These are phyloP conservation scores for Sebastes fasciatus DNA, from an alignment of 2,113 vertebrate genomes.

Conservation along the genomic window DNA sequence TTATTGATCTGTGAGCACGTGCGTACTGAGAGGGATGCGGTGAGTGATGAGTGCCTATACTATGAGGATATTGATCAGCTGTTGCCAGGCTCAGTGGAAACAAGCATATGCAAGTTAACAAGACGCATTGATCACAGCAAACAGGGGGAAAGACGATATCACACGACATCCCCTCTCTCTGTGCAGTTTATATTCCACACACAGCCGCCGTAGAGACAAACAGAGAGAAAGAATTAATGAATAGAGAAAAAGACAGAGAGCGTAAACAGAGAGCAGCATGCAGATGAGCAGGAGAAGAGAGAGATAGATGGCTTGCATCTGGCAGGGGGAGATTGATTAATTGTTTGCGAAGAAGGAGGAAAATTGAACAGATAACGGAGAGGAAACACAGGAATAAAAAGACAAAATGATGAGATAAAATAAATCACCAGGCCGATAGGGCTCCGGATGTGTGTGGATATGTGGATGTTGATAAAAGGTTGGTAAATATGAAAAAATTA, in stretches of 20 bases:
- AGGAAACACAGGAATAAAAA: slow-evolving; percentile 50
- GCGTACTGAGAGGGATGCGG: slow-evolving; percentile 11
- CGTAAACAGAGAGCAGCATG: slow-evolving; percentile 45
- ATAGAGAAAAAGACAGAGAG: slow-evolving; percentile 28
- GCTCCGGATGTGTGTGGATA: not conserved
- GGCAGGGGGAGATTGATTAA: slow-evolving; percentile 59
- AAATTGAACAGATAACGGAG: slow-evolving; percentile 51
- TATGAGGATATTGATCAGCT: slow-evolving; percentile 45
- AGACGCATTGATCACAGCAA: slow-evolving; percentile 49
- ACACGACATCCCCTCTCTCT: not conserved
- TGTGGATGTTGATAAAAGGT: slow-evolving; percentile 5
- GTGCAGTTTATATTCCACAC: slow-evolving; percentile 57
- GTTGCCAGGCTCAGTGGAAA: slow-evolving; percentile 33
- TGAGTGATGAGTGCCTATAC: slow-evolving; percentile 36
- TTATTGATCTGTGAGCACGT: slow-evolving; percentile 45
- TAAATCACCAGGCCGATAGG: slow-evolving; percentile 3
- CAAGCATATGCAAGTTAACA: slow-evolving; percentile 36
- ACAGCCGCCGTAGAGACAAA: slow-evolving; percentile 26
- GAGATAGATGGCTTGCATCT: slow-evolving; percentile 58
- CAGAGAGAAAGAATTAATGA: slow-evolving; percentile 50
- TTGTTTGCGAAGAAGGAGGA: slow-evolving; percentile 53
- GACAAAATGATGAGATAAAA: slow-evolving; percentile 8
- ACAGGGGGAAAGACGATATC: slow-evolving; percentile 33
- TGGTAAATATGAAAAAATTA: slow-evolving; percentile 49
- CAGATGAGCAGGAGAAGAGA: slow-evolving; percentile 52